Percentiles rank a stretch among this genome's conserved stretches.
These are phyloP conservation scores for Paedocypris sp. DNA, from an alignment of 2,113 vertebrate genomes.

Conservation along the genomic window DNA sequence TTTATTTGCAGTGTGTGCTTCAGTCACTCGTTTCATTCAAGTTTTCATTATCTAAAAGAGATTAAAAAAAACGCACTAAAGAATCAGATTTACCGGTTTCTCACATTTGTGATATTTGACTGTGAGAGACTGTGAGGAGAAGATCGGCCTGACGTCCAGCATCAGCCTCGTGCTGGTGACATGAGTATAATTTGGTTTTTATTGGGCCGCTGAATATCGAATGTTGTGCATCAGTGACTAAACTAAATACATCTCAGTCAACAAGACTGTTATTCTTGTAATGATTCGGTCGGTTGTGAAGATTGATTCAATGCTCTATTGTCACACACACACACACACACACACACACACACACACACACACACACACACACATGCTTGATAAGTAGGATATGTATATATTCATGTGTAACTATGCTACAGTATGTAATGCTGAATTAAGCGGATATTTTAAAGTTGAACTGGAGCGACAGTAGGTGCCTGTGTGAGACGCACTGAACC, in stretches of 20 bases:
- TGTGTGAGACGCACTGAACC: constrained; percentile 27
- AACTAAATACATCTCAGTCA: constrained; percentile 59
- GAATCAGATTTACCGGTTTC: too few species aligned
- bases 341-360: background rate
- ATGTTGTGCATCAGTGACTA: constrained; percentile 48
- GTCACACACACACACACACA: constrained; percentile 27
- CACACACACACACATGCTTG: constrained; percentile 26
- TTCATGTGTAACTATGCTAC: too few species aligned
- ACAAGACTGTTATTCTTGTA: constrained; percentile 46
- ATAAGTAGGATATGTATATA: too few species aligned
- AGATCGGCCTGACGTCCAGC: constrained; percentile 21
- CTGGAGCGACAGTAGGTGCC: background rate
- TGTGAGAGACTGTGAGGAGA: constrained; percentile 17
- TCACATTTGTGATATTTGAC: constrained; percentile 11
- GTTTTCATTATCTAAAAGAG: too few species aligned
- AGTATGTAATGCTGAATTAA: too few species aligned
- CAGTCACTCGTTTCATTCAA: too few species aligned
- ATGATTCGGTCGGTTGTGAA: constrained; percentile 33
- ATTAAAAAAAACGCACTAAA: too few species aligned
- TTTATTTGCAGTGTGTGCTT: too few species aligned
- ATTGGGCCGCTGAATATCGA: constrained; percentile 43
- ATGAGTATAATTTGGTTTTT: constrained; percentile 52
- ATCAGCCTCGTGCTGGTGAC: constrained; percentile 38
- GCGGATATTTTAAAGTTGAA: too few species aligned
- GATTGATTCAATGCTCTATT: constrained; percentile 40